Evolutionary conservation across 2,888 invertebrate species (phyloP).

Genomic region (Ormyrus labotus): DNA sequence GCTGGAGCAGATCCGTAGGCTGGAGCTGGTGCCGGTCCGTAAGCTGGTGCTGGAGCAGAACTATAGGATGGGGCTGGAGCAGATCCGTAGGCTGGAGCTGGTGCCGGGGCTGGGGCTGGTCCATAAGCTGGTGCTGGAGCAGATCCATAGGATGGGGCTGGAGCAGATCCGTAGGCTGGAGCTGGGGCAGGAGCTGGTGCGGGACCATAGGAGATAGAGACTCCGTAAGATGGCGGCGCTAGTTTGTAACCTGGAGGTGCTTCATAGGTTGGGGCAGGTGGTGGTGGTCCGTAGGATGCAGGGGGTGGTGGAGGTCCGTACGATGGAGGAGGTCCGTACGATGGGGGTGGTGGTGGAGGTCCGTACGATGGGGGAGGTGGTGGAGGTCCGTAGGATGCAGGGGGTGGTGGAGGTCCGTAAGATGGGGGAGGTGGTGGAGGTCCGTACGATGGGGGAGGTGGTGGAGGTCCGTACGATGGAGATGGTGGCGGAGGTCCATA

Average conservation of each 20-base stretch:
- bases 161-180: background rate
- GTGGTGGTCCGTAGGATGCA: background rate
- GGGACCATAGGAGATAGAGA: background rate
- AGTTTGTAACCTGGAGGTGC: background rate
- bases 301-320: background rate
- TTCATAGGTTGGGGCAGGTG: background rate
- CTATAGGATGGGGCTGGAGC: too few relatives aligned
- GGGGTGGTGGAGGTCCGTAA: constrained; percentile 21
- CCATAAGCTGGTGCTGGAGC: background rate
- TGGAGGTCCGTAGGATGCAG: constrained; percentile 4
- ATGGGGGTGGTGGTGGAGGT: background rate
- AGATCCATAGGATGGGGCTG: too few relatives aligned
- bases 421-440: constrained; percentile 18
- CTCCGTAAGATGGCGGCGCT: background rate
- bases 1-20: background rate
- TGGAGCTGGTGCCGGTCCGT: background rate
- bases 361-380: background rate
- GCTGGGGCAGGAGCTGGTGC: background rate
- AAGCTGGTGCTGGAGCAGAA: too few relatives aligned
- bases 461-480: background rate
- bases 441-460: background rate
- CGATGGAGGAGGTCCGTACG: background rate
- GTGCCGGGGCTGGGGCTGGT: background rate
- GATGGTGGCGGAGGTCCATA: constrained; percentile 12
- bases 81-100: too few relatives aligned